Evolutionary conservation across 2,113 vertebrate genomes (phyloP), one percentile per base, ranked within the genome.

Genomic region (Eptesicus fuscus): DNA sequence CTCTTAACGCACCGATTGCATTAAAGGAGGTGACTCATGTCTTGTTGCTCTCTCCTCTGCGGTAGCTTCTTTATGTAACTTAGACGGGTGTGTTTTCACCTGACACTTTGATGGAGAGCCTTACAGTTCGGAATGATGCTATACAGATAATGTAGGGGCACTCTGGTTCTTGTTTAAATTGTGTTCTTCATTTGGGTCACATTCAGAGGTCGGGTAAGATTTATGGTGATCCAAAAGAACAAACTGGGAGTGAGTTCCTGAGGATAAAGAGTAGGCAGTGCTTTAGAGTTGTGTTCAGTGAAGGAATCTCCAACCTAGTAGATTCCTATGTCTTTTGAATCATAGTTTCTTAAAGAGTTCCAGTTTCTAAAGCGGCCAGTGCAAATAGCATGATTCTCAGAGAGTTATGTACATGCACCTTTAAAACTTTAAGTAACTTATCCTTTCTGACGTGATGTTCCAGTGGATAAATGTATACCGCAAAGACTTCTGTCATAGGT

Each of bases 181-280:
- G 22, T 49, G 18, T 76, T 97, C 84, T 61, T 95, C 40, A 63
- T 79, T 71, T 94, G 59, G 70, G 35, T 84, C 74, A 90, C 42
- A 61, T 65, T 63, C 13, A 86, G 61, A 86, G 67, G 30, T 93
- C 49, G 32, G 70, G 28, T 28, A 71, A 93, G 80, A 74, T 40
- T 88, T 47, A 56, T 0, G 6, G 47, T 73, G n/a, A 70, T 80
- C 3, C 35, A 35, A 63, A 88, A 86, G 80, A 70, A 53, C n/a
- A 53, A 22, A 47, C 35, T 7, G 1, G 40, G 32, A 91, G 23
- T n/a, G 18, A 87, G 23, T 71, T 92, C 53, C 17, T 40, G 18
- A 80, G 67, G 40, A 18, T 23, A 56, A 49, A 47, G 25, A 42
- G 25, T 63, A 59, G 84, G 30, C 20, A 35, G 22, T 23, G 9